Base-by-base conservation (phyloP, 2,797 vertebrate genomes). In the Cottoperca gobio region DNA sequence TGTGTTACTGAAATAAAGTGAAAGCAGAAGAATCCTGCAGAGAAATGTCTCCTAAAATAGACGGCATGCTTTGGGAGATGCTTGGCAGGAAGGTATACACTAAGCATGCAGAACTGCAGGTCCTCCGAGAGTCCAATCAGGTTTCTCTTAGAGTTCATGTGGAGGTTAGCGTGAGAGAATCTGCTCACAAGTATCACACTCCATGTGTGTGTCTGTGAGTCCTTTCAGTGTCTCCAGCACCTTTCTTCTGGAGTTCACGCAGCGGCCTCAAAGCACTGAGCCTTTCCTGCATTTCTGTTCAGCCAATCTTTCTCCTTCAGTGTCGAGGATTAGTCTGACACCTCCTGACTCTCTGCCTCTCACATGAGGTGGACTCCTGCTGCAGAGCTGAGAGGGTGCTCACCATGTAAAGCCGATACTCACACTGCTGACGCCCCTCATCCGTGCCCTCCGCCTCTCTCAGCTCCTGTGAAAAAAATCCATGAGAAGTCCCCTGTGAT, bases 241-340 rank as follows among this genome's bases (percentile, higher is more conserved):
- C 67, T 81, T 21, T 52, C 54, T 62, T 26, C 21, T 40, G 19
- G 81, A 76, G 89, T 91, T 91, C 81, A 87, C 62, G n/a, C 73
- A 33, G 78, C 52, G 73, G 86, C 76, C 82, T 86, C 64, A 24
- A 48, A 0, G 50, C 43, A 11, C 68, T 42, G 14, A 76, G 76
- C 49, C 40, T 81, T 65, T 59, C 24, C 68, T 78, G 71, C 24
- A 58, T 82, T 88, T 86, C 76, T 64, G 17, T 78, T 70, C 66
- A 75, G 71, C 62, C n/a, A 40, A 79, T 73, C 57, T 72, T 62
- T 81, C 74, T 84, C 73, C 84, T 82, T 78, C 67, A 72, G 85
- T 90, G 84, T 86, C 77, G 81, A 83, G 90, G 90, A 94, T 94
- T 93, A 93, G 90, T 80, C 87, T 88, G 89, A 93, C 92, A 89